Evolutionary conservation across 92 coral and sea anemone genomes (phyloP), one percentile per base, ranked within the genome.

Genomic region (Porites divaricata): DNA sequence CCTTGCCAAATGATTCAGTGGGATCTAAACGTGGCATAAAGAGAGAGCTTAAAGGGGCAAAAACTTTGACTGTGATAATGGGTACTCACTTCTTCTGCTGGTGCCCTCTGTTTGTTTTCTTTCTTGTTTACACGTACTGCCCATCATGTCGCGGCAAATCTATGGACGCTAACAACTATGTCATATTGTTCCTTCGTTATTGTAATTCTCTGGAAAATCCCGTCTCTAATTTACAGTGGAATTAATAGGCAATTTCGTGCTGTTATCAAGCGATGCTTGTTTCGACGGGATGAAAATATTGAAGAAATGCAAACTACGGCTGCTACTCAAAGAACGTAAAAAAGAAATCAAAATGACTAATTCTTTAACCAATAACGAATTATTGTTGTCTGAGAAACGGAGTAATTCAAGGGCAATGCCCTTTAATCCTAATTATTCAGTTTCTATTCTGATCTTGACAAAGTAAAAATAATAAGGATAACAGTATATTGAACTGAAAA

Each of bases 171-270:
- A 72, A 80, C 2, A 84, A 91, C 66, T 81, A 95, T 53, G 81
- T 90, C 9, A 91, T 91, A 5, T 83, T 92, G 0, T 84, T 92
- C 22, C 81, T 96, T 8, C 92, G 99, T 9, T 90, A 88, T 71
- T 81, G 85, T 25, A 96, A 96, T 70, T 86, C 96, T 19, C 84
- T 96, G 16, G 95, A 91, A 13, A 96, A 96, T 70, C 99, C 99
- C n/a, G n/a, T n/a, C n/a, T 9, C 71, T 96, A 14, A 90, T 96
- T 62, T 94, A 96, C 79, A 86, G 93, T 11, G 98, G 99, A 1
- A 94, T 96, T 12, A 94, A 96, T 89, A 80, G 72, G 72, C 98
- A 90, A 73, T 96, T 96, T 76, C 92, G 99, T 7, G 98, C 92
- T 11, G 95, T 86, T 3, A 86, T 93, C 15, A 86, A 48, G 67